Evolutionary conservation across 2,888 invertebrate species (phyloP).

Genomic region (Drosophila pseudotalamancana): DNA sequence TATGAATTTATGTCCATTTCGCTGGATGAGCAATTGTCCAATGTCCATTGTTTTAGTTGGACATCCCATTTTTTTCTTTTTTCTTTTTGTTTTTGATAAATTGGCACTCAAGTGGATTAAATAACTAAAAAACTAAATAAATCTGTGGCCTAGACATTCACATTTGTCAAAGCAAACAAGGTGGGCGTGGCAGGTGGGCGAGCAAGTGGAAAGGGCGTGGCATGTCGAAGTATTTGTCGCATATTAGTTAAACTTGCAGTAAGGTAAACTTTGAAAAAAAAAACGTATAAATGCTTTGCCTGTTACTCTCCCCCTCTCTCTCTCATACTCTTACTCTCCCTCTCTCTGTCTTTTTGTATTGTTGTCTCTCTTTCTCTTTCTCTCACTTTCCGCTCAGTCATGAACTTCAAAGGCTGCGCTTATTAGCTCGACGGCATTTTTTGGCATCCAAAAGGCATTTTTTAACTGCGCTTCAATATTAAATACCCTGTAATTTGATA

Average conservation of each 20-base stretch:
- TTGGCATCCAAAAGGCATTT: conserved; percentile 71
- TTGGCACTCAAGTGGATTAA: conserved; percentile 84
- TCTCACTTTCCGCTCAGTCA: conserved; percentile 3
- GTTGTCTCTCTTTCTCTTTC: neutral
- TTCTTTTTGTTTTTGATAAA: conserved; percentile 71
- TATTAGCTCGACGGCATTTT: conserved; percentile 72
- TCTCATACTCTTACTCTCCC: neutral
- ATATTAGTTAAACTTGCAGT: conserved; percentile 44
- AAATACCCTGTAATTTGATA: conserved; percentile 34
- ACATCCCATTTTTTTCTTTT: conserved; percentile 50
- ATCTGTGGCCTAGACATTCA: conserved; percentile 51
- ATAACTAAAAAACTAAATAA: conserved; percentile 72
- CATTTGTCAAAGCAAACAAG: conserved; percentile 56
- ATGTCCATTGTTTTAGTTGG: conserved; percentile 9
- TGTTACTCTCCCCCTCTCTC: neutral
- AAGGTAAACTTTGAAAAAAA: conserved; percentile 7
- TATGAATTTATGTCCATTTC: neutral
- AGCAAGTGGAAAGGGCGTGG: neutral
- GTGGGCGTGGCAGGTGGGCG: neutral
- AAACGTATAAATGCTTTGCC: conserved; percentile 31
- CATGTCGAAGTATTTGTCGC: conserved; percentile 20
- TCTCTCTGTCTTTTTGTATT: neutral
- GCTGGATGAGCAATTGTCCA: conserved; percentile 16
- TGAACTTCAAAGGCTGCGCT: conserved; percentile 69
- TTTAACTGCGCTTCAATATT: conserved; percentile 57